Conservation (phyloP, 2,113 vertebrate species). For the Upupa epops region DNA sequence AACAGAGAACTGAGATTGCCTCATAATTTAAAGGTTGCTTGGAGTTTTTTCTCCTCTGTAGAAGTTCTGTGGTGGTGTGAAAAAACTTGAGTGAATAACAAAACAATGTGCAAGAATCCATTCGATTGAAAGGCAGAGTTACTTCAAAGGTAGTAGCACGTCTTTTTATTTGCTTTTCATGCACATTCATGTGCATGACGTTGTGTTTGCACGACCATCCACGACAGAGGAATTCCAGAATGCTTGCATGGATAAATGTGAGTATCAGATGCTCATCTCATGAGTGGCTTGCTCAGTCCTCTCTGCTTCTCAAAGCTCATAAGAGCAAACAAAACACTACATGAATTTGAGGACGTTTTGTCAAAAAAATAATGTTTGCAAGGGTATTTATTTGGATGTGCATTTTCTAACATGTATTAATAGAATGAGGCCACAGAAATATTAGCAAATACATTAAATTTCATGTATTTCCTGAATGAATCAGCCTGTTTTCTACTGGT, state of each 20-base stretch:
- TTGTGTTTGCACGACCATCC: conserved; percentile 13
- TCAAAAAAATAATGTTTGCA: background rate
- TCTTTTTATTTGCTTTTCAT: conserved; percentile 18
- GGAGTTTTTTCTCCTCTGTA: background rate
- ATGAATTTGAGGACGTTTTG: background rate
- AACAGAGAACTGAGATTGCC: background rate
- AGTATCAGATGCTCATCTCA: conserved; percentile 49
- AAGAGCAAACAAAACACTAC: background rate
- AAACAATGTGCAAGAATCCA: background rate
- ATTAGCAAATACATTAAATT: background rate
- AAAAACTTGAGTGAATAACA: background rate
- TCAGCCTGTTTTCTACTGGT: background rate
- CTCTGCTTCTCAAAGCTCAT: background rate
- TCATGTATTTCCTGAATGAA: background rate
- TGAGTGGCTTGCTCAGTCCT: background rate
- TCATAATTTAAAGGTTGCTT: background rate
- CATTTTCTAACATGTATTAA: background rate
- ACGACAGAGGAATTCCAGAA: conserved; percentile 15
- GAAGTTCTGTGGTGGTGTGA: background rate
- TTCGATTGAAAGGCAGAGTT: conserved; percentile 13
- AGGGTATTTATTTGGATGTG: background rate
- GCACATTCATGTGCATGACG: conserved; percentile 1
- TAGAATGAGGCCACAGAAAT: background rate
- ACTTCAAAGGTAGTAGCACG: conserved; percentile 7
- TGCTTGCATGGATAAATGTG: conserved; percentile 15